These are phyloP conservation scores for Eupeodes corollae DNA, from an alignment of 1,140 invertebrate species.

Conservation along the genomic window DNA sequence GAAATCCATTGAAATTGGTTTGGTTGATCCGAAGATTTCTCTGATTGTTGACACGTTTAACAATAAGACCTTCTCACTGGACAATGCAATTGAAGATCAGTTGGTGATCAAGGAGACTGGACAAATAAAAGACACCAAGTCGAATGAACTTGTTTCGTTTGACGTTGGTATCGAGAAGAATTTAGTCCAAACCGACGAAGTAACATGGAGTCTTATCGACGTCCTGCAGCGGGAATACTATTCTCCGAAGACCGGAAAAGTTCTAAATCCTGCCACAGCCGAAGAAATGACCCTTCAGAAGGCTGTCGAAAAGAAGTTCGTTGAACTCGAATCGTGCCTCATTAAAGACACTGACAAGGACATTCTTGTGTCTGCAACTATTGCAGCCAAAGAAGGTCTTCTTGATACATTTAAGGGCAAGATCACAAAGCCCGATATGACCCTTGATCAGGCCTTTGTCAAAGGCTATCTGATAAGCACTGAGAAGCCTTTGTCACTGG, in stretches of 20 bases:
- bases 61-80: slow-evolving; percentile 54
- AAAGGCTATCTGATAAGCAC: slow-evolving; percentile 67
- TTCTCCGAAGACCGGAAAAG: slow-evolving; percentile 57
- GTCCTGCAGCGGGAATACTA: slow-evolving; percentile 72
- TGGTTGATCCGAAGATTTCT: slow-evolving; percentile 74
- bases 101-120: slow-evolving; percentile 58
- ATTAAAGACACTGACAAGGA: slow-evolving; percentile 64
- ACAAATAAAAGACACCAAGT: slow-evolving; percentile 54
- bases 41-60: slow-evolving; percentile 64
- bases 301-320: slow-evolving; percentile 57
- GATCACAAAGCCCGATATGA: slow-evolving; percentile 56
- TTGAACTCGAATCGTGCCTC: slow-evolving; percentile 56
- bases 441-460: slow-evolving; percentile 62
- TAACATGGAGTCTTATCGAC: slow-evolving; percentile 59
- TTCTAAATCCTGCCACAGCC: slow-evolving; percentile 70
- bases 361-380: slow-evolving; percentile 50
- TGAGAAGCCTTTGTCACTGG: slow-evolving; percentile 65
- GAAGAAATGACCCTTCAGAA: slow-evolving; percentile 57
- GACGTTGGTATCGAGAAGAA: slow-evolving; percentile 56
- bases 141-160: slow-evolving; percentile 52
- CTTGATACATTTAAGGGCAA: slow-evolving; percentile 59
- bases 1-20: slow-evolving; percentile 64
- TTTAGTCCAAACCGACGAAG: slow-evolving; percentile 56
- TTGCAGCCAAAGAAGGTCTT: slow-evolving; percentile 56
- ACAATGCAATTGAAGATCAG: slow-evolving; percentile 53